Base-by-base conservation (phyloP, 2,888 invertebrate species). In the Aphodius sticticus region DNA sequence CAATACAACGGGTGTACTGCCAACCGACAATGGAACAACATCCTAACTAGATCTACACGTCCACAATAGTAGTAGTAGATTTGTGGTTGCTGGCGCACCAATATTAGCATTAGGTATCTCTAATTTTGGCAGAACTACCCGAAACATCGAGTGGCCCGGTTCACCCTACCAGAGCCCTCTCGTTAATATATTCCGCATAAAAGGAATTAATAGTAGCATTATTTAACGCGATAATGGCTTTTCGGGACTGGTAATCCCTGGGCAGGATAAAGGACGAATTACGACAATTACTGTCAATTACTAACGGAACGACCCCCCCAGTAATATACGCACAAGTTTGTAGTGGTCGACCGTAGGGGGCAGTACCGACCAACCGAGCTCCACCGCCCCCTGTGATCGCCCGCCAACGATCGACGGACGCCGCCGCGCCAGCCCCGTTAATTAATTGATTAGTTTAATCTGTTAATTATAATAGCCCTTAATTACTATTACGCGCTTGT, bases 381-480 rank as follows among this genome's bases (percentile, higher is more conserved):
- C 71, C 74, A 74, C 74, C 16, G 35, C 74, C 74, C 35, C 16
- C 71, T 15, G 16, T 16, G 9, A 16, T 35, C 71, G 16, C 71
- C 12, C 26, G 12, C 14, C 71, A 26, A 71, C 16, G 69, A 69
- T 37, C 78, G 74, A 69, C 26, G 75, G 69, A 80, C 37, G 76
- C 76, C 72, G 74, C 72, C 76, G 26, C 3, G 26, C 26, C 26
- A 26, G 3, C 77, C 14, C 36, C 36, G 76, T 77, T 80, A 81
- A 81, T 81, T 81, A 81, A 81, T 81, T 81, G 81, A 81, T 81
- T 81, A 81, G 80, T 81, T 77, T 79, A 81, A 81, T 81, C 79
- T 79, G 81, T 77, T 81, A 81, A 79, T 81, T 81, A 81, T 81
- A 74, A 74, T 74, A 12, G 74, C 35, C 74, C 74, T 74, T 74